phyloP scores from a whole-genome alignment of 2,113 vertebrate species.

The Vombatus ursinus region DNA sequence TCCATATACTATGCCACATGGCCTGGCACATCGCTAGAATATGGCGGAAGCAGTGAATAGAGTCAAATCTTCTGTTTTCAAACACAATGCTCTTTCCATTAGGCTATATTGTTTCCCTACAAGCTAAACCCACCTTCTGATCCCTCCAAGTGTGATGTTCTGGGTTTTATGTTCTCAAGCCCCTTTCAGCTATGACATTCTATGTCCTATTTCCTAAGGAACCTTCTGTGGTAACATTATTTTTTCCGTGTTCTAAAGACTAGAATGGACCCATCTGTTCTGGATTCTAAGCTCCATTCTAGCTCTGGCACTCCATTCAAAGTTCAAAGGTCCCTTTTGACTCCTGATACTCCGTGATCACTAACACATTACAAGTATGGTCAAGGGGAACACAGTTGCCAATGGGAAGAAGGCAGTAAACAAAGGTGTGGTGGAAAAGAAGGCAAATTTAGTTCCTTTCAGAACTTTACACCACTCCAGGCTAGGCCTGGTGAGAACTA shows the following conservation, averaged over 20 bases:
- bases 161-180: not conserved
- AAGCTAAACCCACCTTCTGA: not conserved
- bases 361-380: not conserved
- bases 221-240: not conserved
- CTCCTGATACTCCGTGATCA: not conserved
- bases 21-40: not conserved
- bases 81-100: not conserved
- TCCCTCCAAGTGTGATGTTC: not conserved
- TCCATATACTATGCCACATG: not conserved
- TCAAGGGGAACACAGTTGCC: not conserved
- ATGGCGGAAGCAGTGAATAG: not conserved
- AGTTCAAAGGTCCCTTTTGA: not conserved
- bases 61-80: not conserved
- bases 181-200: not conserved
- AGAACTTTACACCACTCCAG: not conserved
- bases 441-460: not conserved
- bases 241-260: not conserved
- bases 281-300: not conserved
- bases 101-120: not conserved
- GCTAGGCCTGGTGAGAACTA: rapidly evolving
- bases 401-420: not conserved
- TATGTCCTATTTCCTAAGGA: not conserved
- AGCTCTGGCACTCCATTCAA: not conserved
- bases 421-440: not conserved
- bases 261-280: not conserved